Evolutionary conservation across 2,888 invertebrate species (phyloP).

Genomic region (Caradrina clavipalpis): DNA sequence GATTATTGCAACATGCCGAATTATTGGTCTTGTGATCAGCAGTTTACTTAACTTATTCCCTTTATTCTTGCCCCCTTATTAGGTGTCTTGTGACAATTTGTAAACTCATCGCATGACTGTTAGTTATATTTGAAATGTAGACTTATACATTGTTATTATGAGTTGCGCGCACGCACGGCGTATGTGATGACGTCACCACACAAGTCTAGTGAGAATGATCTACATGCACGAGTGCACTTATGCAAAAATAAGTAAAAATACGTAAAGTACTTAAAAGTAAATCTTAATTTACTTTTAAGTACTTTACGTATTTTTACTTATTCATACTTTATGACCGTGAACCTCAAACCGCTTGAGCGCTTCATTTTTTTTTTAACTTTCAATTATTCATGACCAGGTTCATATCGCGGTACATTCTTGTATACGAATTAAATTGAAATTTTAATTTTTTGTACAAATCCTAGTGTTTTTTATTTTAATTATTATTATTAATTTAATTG

Average conservation of each 20-base stretch:
- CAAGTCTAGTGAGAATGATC: constrained; percentile 65
- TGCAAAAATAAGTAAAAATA: too few relatives aligned
- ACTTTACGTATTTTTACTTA: constrained; percentile 59
- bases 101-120: constrained; percentile 5
- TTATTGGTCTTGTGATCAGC: not conserved
- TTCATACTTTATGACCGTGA: constrained; percentile 45
- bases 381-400: constrained; percentile 57
- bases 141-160: not conserved
- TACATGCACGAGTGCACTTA: constrained; percentile 55
- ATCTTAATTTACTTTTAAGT: constrained; percentile 61
- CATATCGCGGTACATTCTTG: constrained; percentile 57
- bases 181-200: constrained; percentile 56
- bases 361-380: constrained; percentile 48
- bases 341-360: constrained; percentile 49
- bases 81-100: constrained; percentile 4
- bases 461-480: constrained; percentile 51
- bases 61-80: constrained; percentile 39
- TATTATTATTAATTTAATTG: constrained; percentile 59
- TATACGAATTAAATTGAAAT: constrained; percentile 70
- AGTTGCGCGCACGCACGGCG: constrained; percentile 38
- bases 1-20: not conserved
- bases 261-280: too few relatives aligned
- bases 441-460: constrained; percentile 70
- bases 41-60: not conserved
- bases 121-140: not conserved